Evolutionary conservation across 2,113 vertebrate species (phyloP), one percentile per base, ranked within the genome.

Genomic region (Heterotilapia buettikoferi): DNA sequence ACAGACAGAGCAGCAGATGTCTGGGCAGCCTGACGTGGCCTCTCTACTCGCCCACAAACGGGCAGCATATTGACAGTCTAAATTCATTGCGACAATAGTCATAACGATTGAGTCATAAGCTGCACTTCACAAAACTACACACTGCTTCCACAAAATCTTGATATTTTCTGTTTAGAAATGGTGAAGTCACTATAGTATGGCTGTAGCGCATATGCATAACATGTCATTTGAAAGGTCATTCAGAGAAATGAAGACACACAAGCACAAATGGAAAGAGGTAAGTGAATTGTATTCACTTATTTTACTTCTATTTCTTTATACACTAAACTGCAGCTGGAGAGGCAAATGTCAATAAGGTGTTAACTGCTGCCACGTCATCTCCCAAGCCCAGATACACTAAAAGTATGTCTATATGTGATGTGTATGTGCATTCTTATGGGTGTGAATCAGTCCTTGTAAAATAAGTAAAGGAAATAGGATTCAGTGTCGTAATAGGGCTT

Each of bases 261-360:
- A 43, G n/a, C 66, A 24, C 19, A 57, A 21, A 87, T 31, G 26
- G n/a, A 53, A 40, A 71, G 83, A 50, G 29, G 57, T 31, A 9
- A 76, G 52, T 79, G 26, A 54, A 89, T 85, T 76, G 19, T 29
- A 81, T 86, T 88, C n/a, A 89, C 88, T 89, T 84, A 16, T 82
- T 84, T 87, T 84, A 63, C 86, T 90, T 43, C 31, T 31, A 19
- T 89, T 91, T 89, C 79, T 73, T 79, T 84, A 87, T 86, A 90
- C 83, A 86, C 80, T 85, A 76, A 81, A 91, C 50, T 85, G 81
- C 89, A 93, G 90, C 88, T 88, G 52, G 90, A 89, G 86, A 90
- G 79, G 84, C 83, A 94, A 93, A 94, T 95, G 93, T 94, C 92
- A 93, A 80, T 16, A 76, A 91, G 83, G 87, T 91, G 88, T 93